phyloP scores from a whole-genome alignment of 2,888 invertebrate genomes.

The Uloborus plumipes region DNA sequence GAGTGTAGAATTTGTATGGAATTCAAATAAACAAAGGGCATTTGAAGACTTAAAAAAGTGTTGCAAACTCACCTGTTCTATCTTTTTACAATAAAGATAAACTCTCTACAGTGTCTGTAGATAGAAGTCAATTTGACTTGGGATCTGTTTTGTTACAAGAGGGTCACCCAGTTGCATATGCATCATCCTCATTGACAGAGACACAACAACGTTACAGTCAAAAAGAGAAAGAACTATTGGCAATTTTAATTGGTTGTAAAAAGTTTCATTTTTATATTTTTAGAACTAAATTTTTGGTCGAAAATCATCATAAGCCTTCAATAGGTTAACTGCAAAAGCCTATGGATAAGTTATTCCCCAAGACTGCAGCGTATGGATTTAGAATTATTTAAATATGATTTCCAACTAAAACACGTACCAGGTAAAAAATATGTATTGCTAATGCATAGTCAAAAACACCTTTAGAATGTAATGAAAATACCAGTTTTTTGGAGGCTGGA shows the following conservation, averaged over 20 bases:
- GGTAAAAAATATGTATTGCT: neutral
- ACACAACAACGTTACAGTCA: conserved; percentile 39
- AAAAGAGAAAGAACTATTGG: conserved; percentile 45
- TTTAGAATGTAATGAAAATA: no score
- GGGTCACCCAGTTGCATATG: conserved; percentile 11
- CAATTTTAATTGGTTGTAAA: conserved; percentile 10
- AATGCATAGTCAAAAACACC: no score
- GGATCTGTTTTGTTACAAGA: conserved; percentile 33
- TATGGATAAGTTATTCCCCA: conserved; percentile 3
- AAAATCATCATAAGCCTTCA: conserved; percentile 39
- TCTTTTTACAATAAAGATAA: conserved; percentile 3
- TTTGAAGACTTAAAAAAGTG: conserved; percentile 21
- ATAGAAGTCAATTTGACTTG: conserved; percentile 21
- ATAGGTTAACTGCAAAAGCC: conserved; percentile 15
- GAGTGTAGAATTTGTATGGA: conserved; percentile 9
- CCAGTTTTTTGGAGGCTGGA: no score
- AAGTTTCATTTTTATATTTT: conserved; percentile 17
- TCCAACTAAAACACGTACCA: neutral
- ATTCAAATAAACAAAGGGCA: neutral
- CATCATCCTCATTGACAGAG: conserved; percentile 23
- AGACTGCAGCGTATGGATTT: conserved; percentile 30
- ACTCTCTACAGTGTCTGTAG: neutral
- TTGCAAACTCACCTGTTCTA: conserved; percentile 2
- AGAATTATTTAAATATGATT: conserved; percentile 14
- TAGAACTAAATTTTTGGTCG: conserved; percentile 14